Conservation (phyloP, 2,888 invertebrate species). For the Nemurella pictetii region DNA sequence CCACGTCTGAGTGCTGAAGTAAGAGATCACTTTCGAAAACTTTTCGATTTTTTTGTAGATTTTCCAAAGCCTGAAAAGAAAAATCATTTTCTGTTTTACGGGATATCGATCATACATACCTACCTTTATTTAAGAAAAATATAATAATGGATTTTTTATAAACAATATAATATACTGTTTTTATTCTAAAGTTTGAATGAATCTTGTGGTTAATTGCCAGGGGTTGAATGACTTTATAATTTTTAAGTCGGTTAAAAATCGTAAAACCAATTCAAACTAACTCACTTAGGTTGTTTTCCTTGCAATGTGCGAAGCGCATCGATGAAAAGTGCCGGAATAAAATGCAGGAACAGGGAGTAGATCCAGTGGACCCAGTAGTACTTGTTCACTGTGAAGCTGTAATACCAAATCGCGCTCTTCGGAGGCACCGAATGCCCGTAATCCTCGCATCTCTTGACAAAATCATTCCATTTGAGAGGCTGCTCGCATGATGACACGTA, state of each 20-base stretch:
- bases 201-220: no score
- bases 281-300: conserved; percentile 54
- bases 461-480: conserved; percentile 79
- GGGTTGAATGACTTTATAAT: no score
- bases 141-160: no score
- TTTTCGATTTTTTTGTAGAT: conserved; percentile 76
- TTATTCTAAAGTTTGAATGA: no score
- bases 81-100: background rate
- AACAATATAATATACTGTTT: no score
- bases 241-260: no score
- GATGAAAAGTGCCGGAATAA: conserved; percentile 60
- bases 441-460: conserved; percentile 58
- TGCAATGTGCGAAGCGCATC: conserved; percentile 54
- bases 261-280: no score
- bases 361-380: conserved; percentile 59
- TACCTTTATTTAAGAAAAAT: no score
- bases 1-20: conserved; percentile 82
- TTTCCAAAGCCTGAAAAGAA: conserved; percentile 66
- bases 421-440: conserved; percentile 47
- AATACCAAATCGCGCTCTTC: conserved; percentile 43
- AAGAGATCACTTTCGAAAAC: conserved; percentile 71
- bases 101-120: no score
- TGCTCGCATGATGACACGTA: conserved; percentile 83
- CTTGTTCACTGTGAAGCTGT: conserved; percentile 52
- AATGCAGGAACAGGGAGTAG: conserved; percentile 48